Base-by-base conservation (phyloP, 1,140 invertebrate species). In the Sitophilus oryzae region DNA sequence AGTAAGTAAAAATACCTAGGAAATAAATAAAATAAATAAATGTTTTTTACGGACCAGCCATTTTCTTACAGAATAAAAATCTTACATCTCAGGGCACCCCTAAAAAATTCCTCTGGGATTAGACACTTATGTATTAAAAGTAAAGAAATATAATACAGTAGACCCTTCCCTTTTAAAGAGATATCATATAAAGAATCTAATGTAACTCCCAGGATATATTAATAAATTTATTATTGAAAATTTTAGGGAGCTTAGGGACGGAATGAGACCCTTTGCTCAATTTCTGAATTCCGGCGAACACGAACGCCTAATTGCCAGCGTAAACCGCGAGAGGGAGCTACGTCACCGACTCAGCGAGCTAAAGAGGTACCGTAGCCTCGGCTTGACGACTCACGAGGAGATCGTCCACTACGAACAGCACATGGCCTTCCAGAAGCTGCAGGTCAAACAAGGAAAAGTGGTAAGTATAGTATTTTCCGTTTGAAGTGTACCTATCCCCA, bases 251-350 rank as follows among this genome's bases (percentile, higher is more conserved):
- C 83, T 89, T 62, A 77, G 82, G 19, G 91, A 95, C 56, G 84
- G 86, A 42, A 81, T 94, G 69, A 80, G 88, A 35, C 82, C 86
- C 36, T 91, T 92, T 69, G 84, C 88, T 19, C 91, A 93, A 68
- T 94, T 95, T 76, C 86, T 90, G 65, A 86, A 88, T 0, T 80
- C 84, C 22, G 78, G 83, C 54, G 91, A 95, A 73, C 86, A 93
- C 66, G 83, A 89, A 58, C 81, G 85, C 52, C 82, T 92, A 43
- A 74, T 89, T 35, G 77, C 76, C 16, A 89, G 84, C 58, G 70
- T 94, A 43, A 85, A 89, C 73, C 81, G 85, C 56, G 91, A 94
- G 74, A 82, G 85, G 66, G 88, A 93, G 71, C 72, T 94, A 42
- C 82, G 89, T 60, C 77, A 86, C 59, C 79, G 90, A 46, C 79